Evolutionary conservation across 2,888 invertebrate species (phyloP), one percentile per base, ranked within the genome.

Genomic region (Pristionchus fissidentatus): DNA sequence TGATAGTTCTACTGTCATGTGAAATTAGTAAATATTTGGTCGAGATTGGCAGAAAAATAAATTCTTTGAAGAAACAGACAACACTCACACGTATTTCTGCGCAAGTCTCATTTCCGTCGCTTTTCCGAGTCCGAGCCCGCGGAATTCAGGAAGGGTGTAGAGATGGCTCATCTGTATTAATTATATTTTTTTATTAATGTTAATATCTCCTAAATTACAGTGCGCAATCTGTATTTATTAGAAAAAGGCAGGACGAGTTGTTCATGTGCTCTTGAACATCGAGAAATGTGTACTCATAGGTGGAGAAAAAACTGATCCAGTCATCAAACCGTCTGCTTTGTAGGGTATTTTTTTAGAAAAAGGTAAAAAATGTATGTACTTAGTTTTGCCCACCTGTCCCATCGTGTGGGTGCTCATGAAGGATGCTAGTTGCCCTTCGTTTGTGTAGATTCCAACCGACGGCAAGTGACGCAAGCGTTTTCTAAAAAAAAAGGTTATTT

Each of bases 111-210:
- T 77, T 49, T 77, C 52, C 29, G 32, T 49, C 32, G 41, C 77
- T 22, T 29, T 77, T 35, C 49, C 77, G 15, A 77, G 46, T 77
- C 77, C 77, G 49, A 49, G 46, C 15, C 52, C 52, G 2, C 77
- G 77, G 41, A 35, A 52, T 29, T 77, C 49, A 15, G 77, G 52
- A 29, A 77, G 32, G 49, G 77, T 77, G 77, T 26, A 77, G 77
- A 77, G 41, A 19, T 77, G 77, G 1, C 22, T 19, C 77, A 77
- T 46, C 49, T 77, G 52, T 1, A 77, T 4, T 29, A 5, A 77
- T 4, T 29, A 5, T 8, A 32, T 32, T 32, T n/a, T 46, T 46
- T 77, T 32, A 41, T 26, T 70, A n/a, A 70, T 7, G 13, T 13
- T 3, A 1, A 15, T 10, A 66, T 1, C n/a, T 70, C 70, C 29